phyloP scores from a whole-genome alignment of 2,888 invertebrate species.

The Orthosia gothica region DNA sequence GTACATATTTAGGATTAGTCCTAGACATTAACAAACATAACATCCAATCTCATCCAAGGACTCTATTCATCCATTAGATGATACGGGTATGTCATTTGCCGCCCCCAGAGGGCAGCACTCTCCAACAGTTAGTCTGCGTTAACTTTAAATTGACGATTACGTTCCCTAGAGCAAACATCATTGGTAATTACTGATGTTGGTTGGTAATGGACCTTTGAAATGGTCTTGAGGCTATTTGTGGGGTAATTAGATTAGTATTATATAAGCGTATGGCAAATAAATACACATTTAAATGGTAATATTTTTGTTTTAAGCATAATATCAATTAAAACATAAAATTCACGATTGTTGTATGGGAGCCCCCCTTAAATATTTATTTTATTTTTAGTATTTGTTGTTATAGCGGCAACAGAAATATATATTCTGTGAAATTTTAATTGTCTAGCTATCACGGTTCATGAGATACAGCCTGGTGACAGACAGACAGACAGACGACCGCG shows the following conservation, averaged over 20 bases:
- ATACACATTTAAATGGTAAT: no score
- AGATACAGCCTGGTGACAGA: no score
- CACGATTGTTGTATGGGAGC: no score
- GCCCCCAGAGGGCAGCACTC: constrained; percentile 69
- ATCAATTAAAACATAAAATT: no score
- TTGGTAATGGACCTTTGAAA: constrained; percentile 72
- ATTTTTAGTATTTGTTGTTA: no score
- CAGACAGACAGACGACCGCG: no score
- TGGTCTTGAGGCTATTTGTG: constrained; percentile 49
- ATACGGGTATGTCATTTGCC: constrained; percentile 66
- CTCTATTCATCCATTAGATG: constrained; percentile 61
- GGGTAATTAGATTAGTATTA: background rate
- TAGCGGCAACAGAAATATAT: no score
- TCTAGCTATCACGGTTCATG: no score
- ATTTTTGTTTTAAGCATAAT: background rate
- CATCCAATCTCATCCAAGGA: constrained; percentile 54
- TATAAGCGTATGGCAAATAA: background rate
- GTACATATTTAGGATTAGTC: constrained; percentile 4
- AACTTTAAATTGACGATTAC: constrained; percentile 83
- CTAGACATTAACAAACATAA: constrained; percentile 38
- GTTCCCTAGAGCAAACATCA: constrained; percentile 78
- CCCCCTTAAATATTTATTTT: no score
- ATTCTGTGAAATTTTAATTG: no score
- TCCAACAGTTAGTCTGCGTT: constrained; percentile 79
- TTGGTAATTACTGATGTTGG: constrained; percentile 77